Percentiles rank a stretch among this genome's conserved stretches.
Evolutionary conservation across 2,113 vertebrate species (phyloP).

Genomic region (Myotis lucifugus): DNA sequence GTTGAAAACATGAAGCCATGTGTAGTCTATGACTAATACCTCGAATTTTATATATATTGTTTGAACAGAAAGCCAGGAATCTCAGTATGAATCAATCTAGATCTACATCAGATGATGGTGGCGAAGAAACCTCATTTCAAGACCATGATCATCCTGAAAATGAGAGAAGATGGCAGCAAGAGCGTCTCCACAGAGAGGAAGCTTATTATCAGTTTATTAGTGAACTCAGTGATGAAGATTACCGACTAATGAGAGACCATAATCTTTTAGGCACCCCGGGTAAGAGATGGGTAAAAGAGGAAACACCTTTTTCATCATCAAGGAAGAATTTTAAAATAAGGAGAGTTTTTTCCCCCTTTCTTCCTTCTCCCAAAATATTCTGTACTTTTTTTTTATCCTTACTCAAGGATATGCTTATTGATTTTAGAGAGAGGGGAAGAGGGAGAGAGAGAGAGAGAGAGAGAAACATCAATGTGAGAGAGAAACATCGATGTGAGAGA

Average conservation of each 20-base stretch:
- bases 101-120: constrained; percentile 68
- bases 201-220: constrained; percentile 98
- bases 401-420: not conserved
- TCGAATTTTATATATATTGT: constrained; percentile 63
- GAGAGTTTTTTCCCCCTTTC: not conserved
- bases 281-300: constrained; percentile 77
- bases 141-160: constrained; percentile 75
- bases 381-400: not conserved
- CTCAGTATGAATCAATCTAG: constrained; percentile 80
- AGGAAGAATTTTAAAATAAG: constrained; percentile 34
- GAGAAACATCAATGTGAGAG: not conserved
- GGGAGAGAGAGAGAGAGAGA: not conserved
- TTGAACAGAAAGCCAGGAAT: constrained; percentile 69
- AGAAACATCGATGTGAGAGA: not conserved
- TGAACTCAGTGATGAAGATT: constrained; percentile 94
- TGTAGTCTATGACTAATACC: not conserved
- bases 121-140: constrained; percentile 64
- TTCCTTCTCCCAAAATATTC: not conserved
- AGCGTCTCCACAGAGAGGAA: constrained; percentile 95
- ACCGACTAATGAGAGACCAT: constrained; percentile 95
- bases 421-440: not conserved
- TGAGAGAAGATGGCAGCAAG: constrained; percentile 93
- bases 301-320: not conserved
- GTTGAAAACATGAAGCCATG: constrained; percentile 1
- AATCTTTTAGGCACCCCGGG: constrained; percentile 97